Evolutionary conservation across 1,140 invertebrate genomes (phyloP), one percentile per base, ranked within the genome.

Genomic region (Monomorium pharaonis): DNA sequence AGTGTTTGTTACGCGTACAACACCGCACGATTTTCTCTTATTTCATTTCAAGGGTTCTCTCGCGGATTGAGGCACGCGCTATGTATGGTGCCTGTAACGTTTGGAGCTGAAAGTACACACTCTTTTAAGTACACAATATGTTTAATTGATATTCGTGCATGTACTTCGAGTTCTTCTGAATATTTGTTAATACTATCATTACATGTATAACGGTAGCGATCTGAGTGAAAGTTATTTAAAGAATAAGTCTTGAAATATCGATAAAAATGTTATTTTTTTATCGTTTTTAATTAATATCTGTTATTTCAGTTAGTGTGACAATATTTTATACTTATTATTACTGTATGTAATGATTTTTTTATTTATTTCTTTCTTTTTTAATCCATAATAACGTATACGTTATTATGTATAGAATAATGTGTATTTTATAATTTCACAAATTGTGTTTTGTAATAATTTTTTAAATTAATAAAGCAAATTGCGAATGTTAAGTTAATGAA

Each of bases 1-100:
- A 75, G 78, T 60, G 62, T 27, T 49, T 24, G 24, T 85, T 85
- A 30, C 33, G 70, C 72, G 58, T 51, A 9, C 72, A 21, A 49
- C 37, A 24, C 37, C 42, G 18, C n/a, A 1, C 12, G n/a, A 63
- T 86, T 88, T 49, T 69, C 72, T 77, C 81, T 84, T 33, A 77
- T 62, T 76, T 77, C 30, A 54, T 84, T 30, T 75, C 72, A 72
- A 77, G 27, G 72, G 63, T 51, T n/a, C 33, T 54, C 51, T 21
- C 24, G 24, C 24, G 3, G 9, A 30, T 21, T 33, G 30, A 51
- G 49, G 37, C 60, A 54, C 27, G 30, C 30, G 47, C 47, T 24
- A 37, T 16, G 16, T 62, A 60, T 33, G 33, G 5, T 49, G 74
- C 9, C 30, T 37, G 18, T 54, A 27, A 49, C n/a, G 24, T 74